phyloP scores from a whole-genome alignment of 1,140 invertebrate genomes.

The Hestina assimilis region DNA sequence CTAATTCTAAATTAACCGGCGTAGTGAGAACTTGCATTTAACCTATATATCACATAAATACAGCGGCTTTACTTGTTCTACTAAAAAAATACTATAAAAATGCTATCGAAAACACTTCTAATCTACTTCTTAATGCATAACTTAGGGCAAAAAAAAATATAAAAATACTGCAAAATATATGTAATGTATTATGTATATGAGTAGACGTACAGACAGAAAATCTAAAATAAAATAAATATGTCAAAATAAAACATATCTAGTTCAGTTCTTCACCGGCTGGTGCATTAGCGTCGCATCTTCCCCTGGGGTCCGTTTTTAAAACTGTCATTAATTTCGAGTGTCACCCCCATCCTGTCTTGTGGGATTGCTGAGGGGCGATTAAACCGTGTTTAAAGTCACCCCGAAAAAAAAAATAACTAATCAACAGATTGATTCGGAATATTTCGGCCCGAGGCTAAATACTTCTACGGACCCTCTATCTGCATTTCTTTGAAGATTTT shows the following conservation, averaged over 20 bases:
- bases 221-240: not conserved
- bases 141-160: too few species aligned
- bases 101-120: not conserved
- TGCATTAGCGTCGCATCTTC: constrained; percentile 36
- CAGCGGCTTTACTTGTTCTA: not conserved
- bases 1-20: constrained; percentile 44
- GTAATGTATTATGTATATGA: not conserved
- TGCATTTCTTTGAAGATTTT: not conserved
- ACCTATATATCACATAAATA: not conserved
- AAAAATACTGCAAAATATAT: not conserved
- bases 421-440: constrained; percentile 69
- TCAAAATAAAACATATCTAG: not conserved
- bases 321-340: constrained; percentile 69
- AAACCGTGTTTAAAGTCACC: constrained; percentile 71
- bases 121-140: too few species aligned
- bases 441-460: constrained; percentile 35
- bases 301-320: constrained; percentile 56
- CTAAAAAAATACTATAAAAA: not conserved
- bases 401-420: constrained; percentile 67
- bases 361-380: constrained; percentile 60
- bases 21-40: constrained; percentile 14
- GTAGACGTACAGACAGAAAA: not conserved
- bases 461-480: not conserved
- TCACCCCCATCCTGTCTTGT: constrained; percentile 42
- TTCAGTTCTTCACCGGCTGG: constrained; percentile 12